These are phyloP conservation scores for Noctilio leporinus DNA, from an alignment of 2,113 vertebrate genomes.

Conservation along the genomic window DNA sequence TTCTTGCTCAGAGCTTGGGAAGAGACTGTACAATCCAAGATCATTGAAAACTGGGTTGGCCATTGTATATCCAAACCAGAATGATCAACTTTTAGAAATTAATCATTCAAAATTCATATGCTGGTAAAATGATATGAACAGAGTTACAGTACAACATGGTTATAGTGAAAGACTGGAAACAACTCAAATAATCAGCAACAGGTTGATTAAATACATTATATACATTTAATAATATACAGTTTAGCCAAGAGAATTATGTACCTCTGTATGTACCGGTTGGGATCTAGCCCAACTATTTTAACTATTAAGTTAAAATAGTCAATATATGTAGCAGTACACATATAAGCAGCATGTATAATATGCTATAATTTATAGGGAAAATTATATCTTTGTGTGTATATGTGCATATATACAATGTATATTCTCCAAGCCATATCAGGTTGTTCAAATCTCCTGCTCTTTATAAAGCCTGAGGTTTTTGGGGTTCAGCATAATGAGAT, in stretches of 20 bases:
- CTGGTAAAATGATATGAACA: background rate
- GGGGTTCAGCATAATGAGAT: background rate
- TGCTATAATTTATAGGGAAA: background rate
- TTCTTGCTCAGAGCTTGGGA: background rate
- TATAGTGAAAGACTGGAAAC: background rate
- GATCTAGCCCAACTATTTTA: background rate
- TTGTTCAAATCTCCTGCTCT: background rate
- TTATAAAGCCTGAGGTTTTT: background rate
- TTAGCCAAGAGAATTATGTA: background rate
- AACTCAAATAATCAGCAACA: background rate
- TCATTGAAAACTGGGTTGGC: constrained; percentile 10
- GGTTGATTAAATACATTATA: constrained; percentile 4
- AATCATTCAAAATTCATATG: background rate
- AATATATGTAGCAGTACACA: background rate
- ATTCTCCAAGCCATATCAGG: background rate
- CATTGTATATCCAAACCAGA: background rate
- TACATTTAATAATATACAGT: background rate
- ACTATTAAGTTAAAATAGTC: constrained; percentile 11
- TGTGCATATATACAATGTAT: background rate
- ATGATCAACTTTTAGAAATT: background rate
- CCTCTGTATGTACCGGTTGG: background rate
- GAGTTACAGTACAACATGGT: background rate
- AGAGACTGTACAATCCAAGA: background rate
- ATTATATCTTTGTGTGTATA: background rate
- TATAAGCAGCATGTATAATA: background rate